Evolutionary conservation across 2,797 vertebrate species (phyloP), one percentile per base, ranked within the genome.

Genomic region (Menidia menidia): DNA sequence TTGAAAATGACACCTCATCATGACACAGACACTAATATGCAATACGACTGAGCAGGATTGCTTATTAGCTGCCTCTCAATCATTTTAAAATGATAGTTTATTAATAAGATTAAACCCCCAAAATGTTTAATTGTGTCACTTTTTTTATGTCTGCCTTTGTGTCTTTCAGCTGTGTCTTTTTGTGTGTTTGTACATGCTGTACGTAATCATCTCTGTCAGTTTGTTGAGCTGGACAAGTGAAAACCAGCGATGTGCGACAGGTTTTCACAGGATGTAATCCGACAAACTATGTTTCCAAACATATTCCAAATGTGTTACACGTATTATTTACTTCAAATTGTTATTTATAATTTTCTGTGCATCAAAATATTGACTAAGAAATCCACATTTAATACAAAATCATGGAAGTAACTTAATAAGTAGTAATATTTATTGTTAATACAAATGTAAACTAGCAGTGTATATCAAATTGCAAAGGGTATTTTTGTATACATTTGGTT

Each of bases 91-190:
- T 65, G 65, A 32, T 25, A 10, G 3, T 53, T 71, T 74, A 64
- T 54, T 66, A 4, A 60, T 45, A 45, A 43, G 31, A 69, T 70
- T 42, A 43, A 18, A 30, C 65, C 42, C 42, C 12, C 53, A 73
- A 73, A 63, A 52, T 58, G 19, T 65, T 68, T 77, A 19, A 81
- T 82, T 56, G 45, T 77, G 31, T 57, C 30, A 45, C 2, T 30
- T 43, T 53, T 30, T 64, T 75, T 31, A 76, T 52, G 65, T 68
- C 15, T 87, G 77, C 70, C 77, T 86, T 87, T 86, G 50, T 78
- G 61, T 85, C 52, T 83, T 68, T 85, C 66, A 63, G 18, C 59
- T 52, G 54, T 81, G 67, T 86, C 65, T 82, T 77, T 89, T 32
- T 84, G 45, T 84, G 30, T 81, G 63, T 80, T 39, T 82, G 73